These are phyloP conservation scores for Rhingia rostrata DNA, from an alignment of 2,888 invertebrate species.

Conservation along the genomic window DNA sequence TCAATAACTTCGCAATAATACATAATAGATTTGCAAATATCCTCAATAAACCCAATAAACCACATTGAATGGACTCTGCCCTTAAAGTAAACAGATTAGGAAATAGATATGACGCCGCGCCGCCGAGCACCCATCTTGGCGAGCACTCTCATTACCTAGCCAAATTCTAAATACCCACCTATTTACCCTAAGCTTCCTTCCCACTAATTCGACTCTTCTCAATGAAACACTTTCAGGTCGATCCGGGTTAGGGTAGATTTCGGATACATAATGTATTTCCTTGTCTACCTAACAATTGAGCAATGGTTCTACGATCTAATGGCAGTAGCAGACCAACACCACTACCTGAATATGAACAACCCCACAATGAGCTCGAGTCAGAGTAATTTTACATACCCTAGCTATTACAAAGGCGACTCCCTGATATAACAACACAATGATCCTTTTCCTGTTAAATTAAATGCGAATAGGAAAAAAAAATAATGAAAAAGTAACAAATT, in stretches of 20 bases:
- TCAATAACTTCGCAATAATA: conserved; percentile 31
- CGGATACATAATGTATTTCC: conserved; percentile 36
- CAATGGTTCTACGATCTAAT: conserved; percentile 33
- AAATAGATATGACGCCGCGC: conserved; percentile 49
- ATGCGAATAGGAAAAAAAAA: conserved; percentile 38
- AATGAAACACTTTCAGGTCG: conserved; percentile 25
- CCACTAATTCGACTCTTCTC: conserved; percentile 28
- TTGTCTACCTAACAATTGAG: conserved; percentile 46
- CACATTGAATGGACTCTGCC: conserved; percentile 51
- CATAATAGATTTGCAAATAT: conserved; percentile 44
- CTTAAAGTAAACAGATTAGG: conserved; percentile 66
- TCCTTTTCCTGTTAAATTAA: conserved; percentile 69
- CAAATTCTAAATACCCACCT: conserved; percentile 48
- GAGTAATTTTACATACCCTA: conserved; percentile 39
- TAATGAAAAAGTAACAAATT: conserved; percentile 65
- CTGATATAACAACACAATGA: conserved; percentile 62
- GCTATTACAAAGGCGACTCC: conserved; percentile 56
- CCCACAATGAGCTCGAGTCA: conserved; percentile 6
- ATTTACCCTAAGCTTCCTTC: conserved; percentile 45
- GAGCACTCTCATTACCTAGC: conserved; percentile 39
- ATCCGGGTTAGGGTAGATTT: conserved; percentile 26
- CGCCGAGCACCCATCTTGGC: conserved; percentile 41
- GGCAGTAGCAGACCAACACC: conserved; percentile 12
- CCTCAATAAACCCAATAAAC: conserved; percentile 54
- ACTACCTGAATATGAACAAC: conserved; percentile 6